Evolutionary conservation across 2,113 vertebrate genomes (phyloP).

Genomic region (Cavia porcellus): DNA sequence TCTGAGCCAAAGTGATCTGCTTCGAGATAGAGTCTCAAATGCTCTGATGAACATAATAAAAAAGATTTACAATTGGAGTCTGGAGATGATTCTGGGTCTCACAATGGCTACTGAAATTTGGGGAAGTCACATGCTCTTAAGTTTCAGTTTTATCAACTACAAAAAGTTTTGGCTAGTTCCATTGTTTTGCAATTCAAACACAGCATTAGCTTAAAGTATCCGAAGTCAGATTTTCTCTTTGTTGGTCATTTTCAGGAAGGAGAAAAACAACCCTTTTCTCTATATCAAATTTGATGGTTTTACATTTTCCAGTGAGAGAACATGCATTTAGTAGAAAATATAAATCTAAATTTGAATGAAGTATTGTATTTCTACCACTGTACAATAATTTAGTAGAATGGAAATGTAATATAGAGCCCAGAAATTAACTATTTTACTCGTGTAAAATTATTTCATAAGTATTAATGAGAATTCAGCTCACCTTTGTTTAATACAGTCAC

Average conservation of each 20-base stretch:
- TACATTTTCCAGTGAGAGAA: conserved; percentile 13
- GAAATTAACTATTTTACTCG: conserved; percentile 54
- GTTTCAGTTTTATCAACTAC: conserved; percentile 32
- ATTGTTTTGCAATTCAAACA: conserved; percentile 38
- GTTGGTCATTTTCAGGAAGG: conserved; percentile 55
- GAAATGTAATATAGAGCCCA: background rate
- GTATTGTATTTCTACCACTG: conserved; percentile 17
- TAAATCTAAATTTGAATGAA: conserved; percentile 47
- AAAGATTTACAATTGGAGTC: background rate
- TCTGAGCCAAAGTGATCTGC: conserved; percentile 9
- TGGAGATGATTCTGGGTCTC: background rate
- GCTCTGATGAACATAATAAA: conserved; percentile 21
- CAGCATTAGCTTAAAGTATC: background rate
- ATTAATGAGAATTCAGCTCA: conserved; percentile 63
- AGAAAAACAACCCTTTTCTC: background rate
- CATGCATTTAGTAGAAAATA: conserved; percentile 55
- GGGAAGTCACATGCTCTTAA: background rate
- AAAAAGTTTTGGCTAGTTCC: conserved; percentile 45
- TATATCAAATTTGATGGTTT: conserved; percentile 49
- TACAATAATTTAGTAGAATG: conserved; percentile 37
- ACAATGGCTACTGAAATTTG: background rate
- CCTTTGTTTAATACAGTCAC: background rate
- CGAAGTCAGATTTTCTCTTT: conserved; percentile 42
- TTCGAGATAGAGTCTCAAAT: conserved; percentile 40
- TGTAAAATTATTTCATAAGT: conserved; percentile 35